Evolutionary conservation across 1,140 invertebrate species (phyloP), one percentile per base, ranked within the genome.

Genomic region (Micrasema minimum): DNA sequence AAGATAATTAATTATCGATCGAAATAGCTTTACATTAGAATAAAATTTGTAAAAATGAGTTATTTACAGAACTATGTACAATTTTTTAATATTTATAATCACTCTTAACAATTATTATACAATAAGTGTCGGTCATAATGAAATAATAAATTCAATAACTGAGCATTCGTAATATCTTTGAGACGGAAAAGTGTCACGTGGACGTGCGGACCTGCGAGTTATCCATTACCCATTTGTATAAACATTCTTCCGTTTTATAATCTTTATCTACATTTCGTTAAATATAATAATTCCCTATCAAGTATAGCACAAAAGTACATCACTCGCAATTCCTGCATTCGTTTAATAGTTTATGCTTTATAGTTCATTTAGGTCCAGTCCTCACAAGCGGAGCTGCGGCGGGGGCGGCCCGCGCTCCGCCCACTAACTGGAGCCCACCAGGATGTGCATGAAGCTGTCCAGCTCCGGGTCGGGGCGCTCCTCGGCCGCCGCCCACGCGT

Each of bases 401-500:
- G 59, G 20, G 45, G 70, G 11, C 11, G 46, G 61, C 41, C 66
- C 74, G 65, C 69, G 51, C 69, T 75, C 69, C 46, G 46, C 73
- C 69, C 73, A 71, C 82, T 85, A 84, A 82, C 83, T 85, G 78
- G 82, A 83, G 68, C 82, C 82, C 78, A 85, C 83, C 74, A 85
- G 80, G 75, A 83, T 79, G 77, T 82, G 83, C 78, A 85, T 80
- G 79, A 84, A 82, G 76, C 82, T 81, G 45, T 75, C 74, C 26
- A 71, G 59, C 38, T 73, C 74, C 31, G 37, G 31, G 31, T 75
- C 74, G 23, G 69, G 14, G 26, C 71, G 66, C 79, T 84, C 83
- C 80, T 84, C 82, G 79, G 78, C 78, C 80, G 79, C 81, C 81
- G 83, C 77, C 79, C 82, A 82, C 79, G 81, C 81, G 77, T 78